These are phyloP conservation scores for Isaurus tuberculatus DNA, from an alignment of 92 coral and sea anemone species.

Conservation along the genomic window DNA sequence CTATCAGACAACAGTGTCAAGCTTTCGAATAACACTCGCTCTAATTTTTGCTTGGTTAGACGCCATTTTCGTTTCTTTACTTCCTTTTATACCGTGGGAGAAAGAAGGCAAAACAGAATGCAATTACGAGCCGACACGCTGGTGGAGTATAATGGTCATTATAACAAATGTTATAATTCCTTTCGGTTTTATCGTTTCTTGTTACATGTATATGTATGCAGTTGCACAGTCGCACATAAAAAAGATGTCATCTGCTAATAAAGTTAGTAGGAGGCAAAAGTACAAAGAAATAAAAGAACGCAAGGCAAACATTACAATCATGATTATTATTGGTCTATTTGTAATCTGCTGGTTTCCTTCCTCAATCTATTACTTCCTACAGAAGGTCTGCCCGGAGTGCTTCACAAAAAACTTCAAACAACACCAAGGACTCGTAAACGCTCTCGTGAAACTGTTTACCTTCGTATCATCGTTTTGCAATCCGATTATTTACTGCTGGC, in stretches of 20 bases:
- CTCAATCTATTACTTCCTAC: conserved; percentile 85
- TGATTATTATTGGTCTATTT: conserved; percentile 90
- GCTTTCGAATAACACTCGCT: conserved; percentile 64
- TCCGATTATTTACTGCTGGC: conserved; percentile 96
- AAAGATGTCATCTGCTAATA: conserved; percentile 48
- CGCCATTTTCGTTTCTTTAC: conserved; percentile 69
- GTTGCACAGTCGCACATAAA: conserved; percentile 72
- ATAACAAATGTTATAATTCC: conserved; percentile 81
- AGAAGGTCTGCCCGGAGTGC: conserved; percentile 71
- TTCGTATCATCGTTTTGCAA: conserved; percentile 87
- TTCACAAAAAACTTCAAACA: conserved; percentile 68
- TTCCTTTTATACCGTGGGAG: conserved; percentile 91
- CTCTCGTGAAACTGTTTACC: conserved; percentile 85
- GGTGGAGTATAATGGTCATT: conserved; percentile 98
- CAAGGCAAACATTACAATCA: conserved; percentile 83
- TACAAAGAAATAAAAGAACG: conserved; percentile 71
- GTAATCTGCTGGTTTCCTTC: conserved; percentile 94
- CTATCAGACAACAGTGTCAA: conserved; percentile 74
- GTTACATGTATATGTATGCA: conserved; percentile 83
- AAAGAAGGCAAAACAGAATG: conserved; percentile 61
- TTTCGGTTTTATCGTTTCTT: conserved; percentile 82
- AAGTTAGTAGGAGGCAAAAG: conserved; percentile 32
- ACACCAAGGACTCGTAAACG: conserved; percentile 73
- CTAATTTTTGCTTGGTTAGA: conserved; percentile 81
- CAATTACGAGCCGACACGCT: conserved; percentile 82